Evolutionary conservation across 2,888 invertebrate species (phyloP), one percentile per base, ranked within the genome.

Genomic region (Idaea aversata): DNA sequence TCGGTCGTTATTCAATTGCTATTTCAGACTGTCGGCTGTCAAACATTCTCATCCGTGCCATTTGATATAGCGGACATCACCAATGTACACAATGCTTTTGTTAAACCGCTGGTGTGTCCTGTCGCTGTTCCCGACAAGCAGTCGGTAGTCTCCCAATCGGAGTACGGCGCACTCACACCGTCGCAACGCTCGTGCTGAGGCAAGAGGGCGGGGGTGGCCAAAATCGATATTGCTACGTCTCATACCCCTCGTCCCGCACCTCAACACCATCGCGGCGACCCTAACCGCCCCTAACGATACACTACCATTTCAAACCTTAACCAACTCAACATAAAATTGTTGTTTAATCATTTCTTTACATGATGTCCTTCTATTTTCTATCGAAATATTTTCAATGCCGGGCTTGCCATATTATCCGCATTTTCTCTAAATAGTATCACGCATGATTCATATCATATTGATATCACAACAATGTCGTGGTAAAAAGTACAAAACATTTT

Each of bases 181-280:
- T 85, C 91, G 89, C 91, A 88, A 77, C 81, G 82, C 73, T 84
- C 47, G 47, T 47, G 6, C 47, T 10, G 25, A 25, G 88, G 90
- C 89, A 88, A 80, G 88, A 88, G 91, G 86, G 90, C 86, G 90
- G 90, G 58, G 86, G 88, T 85, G 86, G 81, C 87, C 83, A 91
- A 93, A 92, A 93, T 93, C 93, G 93, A 93, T 93, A 93, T 85
- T 90, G 82, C 87, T 86, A 85, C 91, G 89, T 87, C 89, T 89
- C 90, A 84, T 78, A 78, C 85, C 85, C 83, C 83, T 79, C 83
- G 78, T 87, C 87, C 86, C 90, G 81, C 88, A 66, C 75, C 80
- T 76, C 84, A 74, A 72, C 79, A 79, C 85, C 83, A 81, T 86
- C 76, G 84, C 82, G 82, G 79, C 86, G 83, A 88, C 87, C 88